phyloP scores from a whole-genome alignment of 2,113 vertebrate genomes.

The Mobula birostris region DNA sequence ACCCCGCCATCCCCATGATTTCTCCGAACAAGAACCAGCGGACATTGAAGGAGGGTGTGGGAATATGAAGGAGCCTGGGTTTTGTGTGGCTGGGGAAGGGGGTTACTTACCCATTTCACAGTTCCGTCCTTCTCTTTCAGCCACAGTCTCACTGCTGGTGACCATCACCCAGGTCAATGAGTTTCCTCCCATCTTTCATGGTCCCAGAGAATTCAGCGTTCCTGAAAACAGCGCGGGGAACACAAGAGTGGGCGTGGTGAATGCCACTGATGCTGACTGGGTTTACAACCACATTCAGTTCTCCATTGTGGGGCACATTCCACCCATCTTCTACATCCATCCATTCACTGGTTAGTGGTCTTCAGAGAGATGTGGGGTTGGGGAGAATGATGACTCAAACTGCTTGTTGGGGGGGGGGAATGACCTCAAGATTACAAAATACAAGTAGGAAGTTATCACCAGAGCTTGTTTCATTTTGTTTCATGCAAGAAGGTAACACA shows the following conservation, averaged over 20 bases:
- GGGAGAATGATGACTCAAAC: not conserved
- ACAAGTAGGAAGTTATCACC: not conserved
- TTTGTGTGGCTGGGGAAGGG: not conserved
- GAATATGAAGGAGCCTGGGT: no score
- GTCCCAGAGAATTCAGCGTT: constrained; percentile 41
- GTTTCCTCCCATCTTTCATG: constrained; percentile 51
- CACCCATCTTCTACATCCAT: constrained; percentile 53
- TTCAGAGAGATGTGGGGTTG: not conserved
- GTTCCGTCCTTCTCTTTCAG: constrained; percentile 42
- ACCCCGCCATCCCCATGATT: not conserved
- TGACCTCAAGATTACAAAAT: not conserved
- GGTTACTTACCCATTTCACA: constrained; percentile 27
- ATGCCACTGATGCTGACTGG: constrained; percentile 54
- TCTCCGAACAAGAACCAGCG: not conserved
- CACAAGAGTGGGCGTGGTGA: constrained; percentile 47
- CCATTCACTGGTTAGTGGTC: constrained; percentile 46
- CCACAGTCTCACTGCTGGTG: constrained; percentile 57
- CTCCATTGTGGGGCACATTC: constrained; percentile 39
- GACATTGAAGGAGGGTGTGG: not conserved
- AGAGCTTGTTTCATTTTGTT: no score
- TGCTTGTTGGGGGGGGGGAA: no score
- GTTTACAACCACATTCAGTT: constrained; percentile 50
- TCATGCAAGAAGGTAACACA: no score
- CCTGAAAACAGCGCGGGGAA: constrained; percentile 48
- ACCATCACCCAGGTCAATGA: constrained; percentile 57